A percentile compares a stretch with the other conserved stretches of the same genome.
These are phyloP conservation scores for Danio choprae DNA, from an alignment of 2,797 vertebrate genomes.

Conservation along the genomic window DNA sequence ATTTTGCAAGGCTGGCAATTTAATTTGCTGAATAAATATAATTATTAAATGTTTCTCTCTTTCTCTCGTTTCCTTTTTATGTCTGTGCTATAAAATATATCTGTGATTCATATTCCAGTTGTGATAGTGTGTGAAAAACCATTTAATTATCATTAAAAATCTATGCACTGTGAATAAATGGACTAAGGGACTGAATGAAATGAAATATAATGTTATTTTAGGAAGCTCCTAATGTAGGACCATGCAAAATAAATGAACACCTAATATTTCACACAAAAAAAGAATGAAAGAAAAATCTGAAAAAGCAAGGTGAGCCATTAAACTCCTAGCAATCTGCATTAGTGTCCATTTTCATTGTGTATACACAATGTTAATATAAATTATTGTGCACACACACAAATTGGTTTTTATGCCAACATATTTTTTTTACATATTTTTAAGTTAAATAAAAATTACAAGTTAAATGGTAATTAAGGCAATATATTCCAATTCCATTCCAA, in stretches of 20 bases:
- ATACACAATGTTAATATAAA: too few relatives aligned
- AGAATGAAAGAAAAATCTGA: slow-evolving; percentile 55
- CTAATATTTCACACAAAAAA: slow-evolving; percentile 45
- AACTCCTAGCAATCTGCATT: slow-evolving; percentile 20
- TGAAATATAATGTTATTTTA: slow-evolving; percentile 39
- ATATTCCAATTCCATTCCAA: too few relatives aligned
- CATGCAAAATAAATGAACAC: slow-evolving; percentile 65
- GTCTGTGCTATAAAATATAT: slow-evolving; percentile 62
- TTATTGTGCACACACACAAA: too few relatives aligned
- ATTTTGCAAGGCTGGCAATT: slow-evolving; percentile 79
- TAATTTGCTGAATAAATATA: slow-evolving; percentile 80
- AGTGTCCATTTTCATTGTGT: too few relatives aligned
- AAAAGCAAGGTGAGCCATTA: slow-evolving; percentile 7
- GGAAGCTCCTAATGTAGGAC: slow-evolving; percentile 55
- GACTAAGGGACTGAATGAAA: slow-evolving; percentile 35
- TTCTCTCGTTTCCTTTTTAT: slow-evolving; percentile 48
- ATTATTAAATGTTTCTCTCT: slow-evolving; percentile 69
- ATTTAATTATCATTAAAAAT: slow-evolving; percentile 55
- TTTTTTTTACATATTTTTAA: too few relatives aligned
- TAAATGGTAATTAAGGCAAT: too few relatives aligned
- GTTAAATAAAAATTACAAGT: too few relatives aligned
- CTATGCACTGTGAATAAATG: slow-evolving; percentile 32
- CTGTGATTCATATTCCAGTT: slow-evolving; percentile 60
- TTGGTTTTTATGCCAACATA: too few relatives aligned
- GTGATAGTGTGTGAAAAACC: slow-evolving; percentile 31